Conservation (phyloP, 2,113 vertebrate genomes). For the Pterocles burchelli region DNA sequence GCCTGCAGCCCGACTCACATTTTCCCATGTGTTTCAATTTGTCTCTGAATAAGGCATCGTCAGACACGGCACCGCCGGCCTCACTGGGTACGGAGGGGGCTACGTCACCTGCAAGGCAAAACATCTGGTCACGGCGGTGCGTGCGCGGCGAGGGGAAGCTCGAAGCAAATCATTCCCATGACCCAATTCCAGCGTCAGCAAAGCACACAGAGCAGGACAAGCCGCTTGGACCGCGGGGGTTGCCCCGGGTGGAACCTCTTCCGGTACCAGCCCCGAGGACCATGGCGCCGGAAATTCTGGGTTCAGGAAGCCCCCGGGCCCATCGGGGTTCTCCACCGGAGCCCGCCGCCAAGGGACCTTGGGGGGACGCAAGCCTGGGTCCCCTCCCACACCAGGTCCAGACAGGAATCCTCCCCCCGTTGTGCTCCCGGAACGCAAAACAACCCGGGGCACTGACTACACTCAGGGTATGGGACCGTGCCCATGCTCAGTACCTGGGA, state of each 20-base stretch:
- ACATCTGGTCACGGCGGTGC: background rate
- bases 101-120: slow-evolving; percentile 76
- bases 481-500: background rate
- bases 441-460: accelerated
- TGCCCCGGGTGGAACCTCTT: too few species aligned
- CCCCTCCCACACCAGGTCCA: too few species aligned
- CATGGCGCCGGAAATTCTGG: too few species aligned
- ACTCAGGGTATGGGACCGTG: background rate
- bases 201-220: too few species aligned
- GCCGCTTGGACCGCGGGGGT: too few species aligned
- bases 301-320: too few species aligned
- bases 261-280: too few species aligned
- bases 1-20: slow-evolving; percentile 80
- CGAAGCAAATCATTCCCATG: background rate
- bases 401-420: too few species aligned
- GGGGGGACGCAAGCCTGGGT: too few species aligned
- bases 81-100: slow-evolving; percentile 76
- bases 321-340: too few species aligned
- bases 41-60: slow-evolving; percentile 96
- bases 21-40: slow-evolving; percentile 99
- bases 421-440: background rate
- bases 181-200: background rate
- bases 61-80: slow-evolving; percentile 79
- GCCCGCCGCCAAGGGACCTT: too few species aligned
- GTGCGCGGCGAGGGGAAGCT: accelerated